Percentiles rank a stretch among this genome's conserved stretches.
phyloP scores from a whole-genome alignment of 2,113 vertebrate genomes.

The Apistogramma diplotaenia region DNA sequence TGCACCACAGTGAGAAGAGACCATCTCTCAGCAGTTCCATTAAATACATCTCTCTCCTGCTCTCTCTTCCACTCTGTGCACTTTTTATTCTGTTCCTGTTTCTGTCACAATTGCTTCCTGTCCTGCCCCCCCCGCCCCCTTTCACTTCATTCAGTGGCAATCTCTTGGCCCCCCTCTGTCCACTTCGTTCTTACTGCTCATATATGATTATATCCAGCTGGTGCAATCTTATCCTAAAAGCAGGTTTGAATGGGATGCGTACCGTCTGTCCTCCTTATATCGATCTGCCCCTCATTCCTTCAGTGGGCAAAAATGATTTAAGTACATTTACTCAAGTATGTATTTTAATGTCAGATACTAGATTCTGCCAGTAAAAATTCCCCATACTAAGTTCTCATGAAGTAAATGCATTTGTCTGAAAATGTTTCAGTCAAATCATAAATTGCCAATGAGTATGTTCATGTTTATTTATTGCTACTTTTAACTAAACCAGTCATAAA shows the following conservation, averaged over 20 bases:
- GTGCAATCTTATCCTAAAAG: conserved; percentile 4
- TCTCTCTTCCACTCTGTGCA: conserved; percentile 25
- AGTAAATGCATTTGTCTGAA: neutral
- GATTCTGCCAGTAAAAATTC: neutral
- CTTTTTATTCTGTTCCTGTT: conserved; percentile 19
- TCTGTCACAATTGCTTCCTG: conserved; percentile 30
- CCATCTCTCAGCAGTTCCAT: conserved; percentile 41
- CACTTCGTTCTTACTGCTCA: neutral
- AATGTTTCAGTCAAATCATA: neutral
- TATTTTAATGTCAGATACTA: neutral
- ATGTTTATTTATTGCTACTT: neutral
- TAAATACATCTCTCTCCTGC: conserved; percentile 39
- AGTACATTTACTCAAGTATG: neutral
- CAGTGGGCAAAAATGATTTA: neutral
- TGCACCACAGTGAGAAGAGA: conserved; percentile 45
- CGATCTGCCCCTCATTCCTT: neutral
- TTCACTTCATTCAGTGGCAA: conserved; percentile 16
- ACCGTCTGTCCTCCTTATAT: neutral
- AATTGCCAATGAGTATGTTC: neutral
- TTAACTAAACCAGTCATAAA: neutral
- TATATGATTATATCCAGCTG: conserved; percentile 20
- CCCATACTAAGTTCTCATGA: neutral
- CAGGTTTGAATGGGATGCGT: neutral
- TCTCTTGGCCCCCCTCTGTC: conserved; percentile 1
- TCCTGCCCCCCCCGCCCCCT: neutral